Evolutionary conservation across 2,888 invertebrate genomes (phyloP).

Genomic region (Argyresthia goedartella): DNA sequence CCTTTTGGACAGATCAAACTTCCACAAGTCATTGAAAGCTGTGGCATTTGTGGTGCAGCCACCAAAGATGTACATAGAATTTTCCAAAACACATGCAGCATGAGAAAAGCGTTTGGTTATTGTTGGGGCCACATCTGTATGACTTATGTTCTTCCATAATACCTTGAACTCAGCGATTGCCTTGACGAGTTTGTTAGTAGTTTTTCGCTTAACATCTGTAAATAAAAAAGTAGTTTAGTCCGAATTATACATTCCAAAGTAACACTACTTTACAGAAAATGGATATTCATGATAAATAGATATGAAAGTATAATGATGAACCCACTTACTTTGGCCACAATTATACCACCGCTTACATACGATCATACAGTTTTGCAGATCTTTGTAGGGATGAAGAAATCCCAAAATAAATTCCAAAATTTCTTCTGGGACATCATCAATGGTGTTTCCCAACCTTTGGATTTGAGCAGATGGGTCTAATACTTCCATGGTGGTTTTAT

Average conservation of each 20-base stretch:
- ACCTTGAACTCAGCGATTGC: conserved; percentile 83
- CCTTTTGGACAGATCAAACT: conserved; percentile 87
- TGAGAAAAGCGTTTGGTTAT: conserved; percentile 94
- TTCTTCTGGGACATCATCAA: conserved; percentile 90
- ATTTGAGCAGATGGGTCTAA: conserved; percentile 36
- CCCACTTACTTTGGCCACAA: conserved; percentile 81
- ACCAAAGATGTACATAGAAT: conserved; percentile 95
- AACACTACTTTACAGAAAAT: too few relatives aligned
- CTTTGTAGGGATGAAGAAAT: conserved; percentile 90
- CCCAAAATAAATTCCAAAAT: conserved; percentile 92
- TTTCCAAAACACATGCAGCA: conserved; percentile 85
- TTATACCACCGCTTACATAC: conserved; percentile 91
- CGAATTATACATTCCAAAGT: too few relatives aligned
- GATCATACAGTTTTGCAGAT: conserved; percentile 86
- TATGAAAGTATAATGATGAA: too few relatives aligned
- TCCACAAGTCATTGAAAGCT: conserved; percentile 97
- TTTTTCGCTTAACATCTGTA: conserved; percentile 84
- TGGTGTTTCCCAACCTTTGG: conserved; percentile 39
- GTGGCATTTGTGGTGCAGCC: conserved; percentile 95
- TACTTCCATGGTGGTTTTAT: conserved; percentile 34
- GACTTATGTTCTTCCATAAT: conserved; percentile 77
- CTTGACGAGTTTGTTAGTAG: conserved; percentile 79
- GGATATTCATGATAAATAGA: too few relatives aligned
- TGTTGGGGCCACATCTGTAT: conserved; percentile 74
- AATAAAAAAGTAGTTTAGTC: conserved; percentile 16